Evolutionary conservation across 2,888 invertebrate species (phyloP), one percentile per base, ranked within the genome.

Genomic region (Oxytorus armatus): DNA sequence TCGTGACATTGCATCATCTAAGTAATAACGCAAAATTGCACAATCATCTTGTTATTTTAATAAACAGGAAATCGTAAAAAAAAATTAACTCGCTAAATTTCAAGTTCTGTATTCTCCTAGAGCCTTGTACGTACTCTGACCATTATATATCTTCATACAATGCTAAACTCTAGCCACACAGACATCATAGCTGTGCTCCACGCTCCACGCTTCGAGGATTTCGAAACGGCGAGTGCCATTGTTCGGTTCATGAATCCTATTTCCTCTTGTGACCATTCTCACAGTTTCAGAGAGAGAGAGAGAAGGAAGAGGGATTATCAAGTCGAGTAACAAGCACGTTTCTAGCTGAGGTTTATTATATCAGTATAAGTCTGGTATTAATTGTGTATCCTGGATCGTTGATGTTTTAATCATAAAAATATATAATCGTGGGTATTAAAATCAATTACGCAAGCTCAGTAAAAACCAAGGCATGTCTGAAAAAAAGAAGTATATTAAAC

Each of bases 251-350:
- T 83, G 79, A 87, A 86, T 86, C 85, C 86, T 87, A 87, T 89
- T 89, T 89, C 88, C 88, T 87, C 84, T 87, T 87, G 89, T 88
- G 89, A 90, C 87, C 86, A 88, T 90, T 90, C 89, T 86, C 89
- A 89, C 83, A 84, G 81, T 82, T 81, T 72, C 76, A 68, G 49
- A 55, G 44, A 18, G 65, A 66, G 16, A 21, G 53, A 70, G 51
- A 51, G 25, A 57, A 14, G 42, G 23, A 25, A 33, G 53, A 69
- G 44, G 53, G 36, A 76, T 76, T 66, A 68, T 69, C 65, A 80
- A 74, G 73, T 74, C 80, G 65, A 69, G 68, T 73, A 73, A 80
- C 68, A 68, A 77, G 68, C 65, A 51, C 66, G 53, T 53, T 66
- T 55, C 55, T 18, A 18, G 29, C 44, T 11, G 10, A 36, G 25